Evolutionary conservation across 2,797 vertebrate species (phyloP), one percentile per base, ranked within the genome.

Genomic region (Sternarchorhynchus goeldii): DNA sequence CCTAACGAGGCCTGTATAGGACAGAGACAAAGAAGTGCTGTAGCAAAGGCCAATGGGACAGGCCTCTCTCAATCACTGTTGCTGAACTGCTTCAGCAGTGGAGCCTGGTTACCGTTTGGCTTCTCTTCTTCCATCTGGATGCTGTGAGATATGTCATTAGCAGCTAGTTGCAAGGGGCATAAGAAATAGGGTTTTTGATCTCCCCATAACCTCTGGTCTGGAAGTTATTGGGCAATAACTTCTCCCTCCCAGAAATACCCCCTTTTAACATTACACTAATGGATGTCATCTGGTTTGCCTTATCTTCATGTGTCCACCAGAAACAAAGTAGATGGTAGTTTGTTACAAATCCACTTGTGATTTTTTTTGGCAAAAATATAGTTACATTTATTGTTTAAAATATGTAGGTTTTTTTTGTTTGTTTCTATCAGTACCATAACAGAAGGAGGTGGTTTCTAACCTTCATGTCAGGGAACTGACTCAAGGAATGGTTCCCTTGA

Each of bases 171-270:
- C 73, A 71, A 74, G 84, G 81, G 85, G 79, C 71, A 81, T 85
- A 86, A 88, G 87, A 79, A 84, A 88, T 84, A 72, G 36, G 66
- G n/a, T 65, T 84, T 85, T 84, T 85, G 80, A 88, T 88, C 72
- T 79, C 81, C 81, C 79, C 60, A 70, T 81, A 82, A 87, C 83
- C 80, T 82, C 83, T 86, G 84, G 87, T 85, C 85, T 90, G 86
- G 86, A 91, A 88, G 86, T 88, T 88, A 88, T 88, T 90, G 84
- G 71, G 77, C 73, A 83, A 85, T 81, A 80, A 85, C 76, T 74
- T 78, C 71, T 83, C 75, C 75, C 58, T 62, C 82, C 76, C 82
- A 82, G 67, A 85, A 80, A 82, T 72, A 39, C 72, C 69, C 80
- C 81, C 77, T 77, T 83, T 81, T 68, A 67, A 76, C 83, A 41